phyloP scores from a whole-genome alignment of 2,797 vertebrate species.

The Delichon dasypus region DNA sequence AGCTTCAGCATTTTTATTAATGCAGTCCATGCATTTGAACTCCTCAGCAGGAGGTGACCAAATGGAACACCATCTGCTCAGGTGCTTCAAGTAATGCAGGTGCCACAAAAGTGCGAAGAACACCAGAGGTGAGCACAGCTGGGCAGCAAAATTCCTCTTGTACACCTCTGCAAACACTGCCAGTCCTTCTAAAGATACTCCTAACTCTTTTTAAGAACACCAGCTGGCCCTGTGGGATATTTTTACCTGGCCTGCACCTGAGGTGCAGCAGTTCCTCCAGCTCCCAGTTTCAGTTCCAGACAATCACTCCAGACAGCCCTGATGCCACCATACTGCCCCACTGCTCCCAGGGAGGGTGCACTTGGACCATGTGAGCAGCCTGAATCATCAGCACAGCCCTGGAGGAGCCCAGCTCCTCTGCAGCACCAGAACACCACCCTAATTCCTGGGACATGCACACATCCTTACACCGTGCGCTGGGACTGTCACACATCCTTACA shows the following conservation, averaged over 20 bases:
- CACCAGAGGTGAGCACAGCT: not conserved
- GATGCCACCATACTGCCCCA: not conserved
- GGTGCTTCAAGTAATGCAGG: not conserved
- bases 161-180: not conserved
- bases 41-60: not conserved
- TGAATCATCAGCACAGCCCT: not conserved
- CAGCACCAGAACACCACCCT: not conserved
- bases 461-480: not conserved
- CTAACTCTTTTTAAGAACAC: not conserved
- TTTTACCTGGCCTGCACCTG: not conserved
- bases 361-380: not conserved
- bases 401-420: not conserved
- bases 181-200: not conserved
- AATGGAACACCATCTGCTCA: not conserved
- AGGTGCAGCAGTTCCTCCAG: not conserved
- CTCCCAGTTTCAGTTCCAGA: not conserved
- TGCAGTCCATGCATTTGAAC: not conserved
- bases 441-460: not conserved
- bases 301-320: not conserved
- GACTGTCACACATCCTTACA: not conserved
- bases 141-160: not conserved
- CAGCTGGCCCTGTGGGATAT: not conserved
- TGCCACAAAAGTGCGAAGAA: not conserved
- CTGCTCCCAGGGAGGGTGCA: not conserved
- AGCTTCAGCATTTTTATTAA: not conserved